Percentiles rank a stretch among this genome's conserved stretches.
These are phyloP conservation scores for Sarotherodon lohbergeri DNA, from an alignment of 2,113 vertebrate species.

Conservation along the genomic window DNA sequence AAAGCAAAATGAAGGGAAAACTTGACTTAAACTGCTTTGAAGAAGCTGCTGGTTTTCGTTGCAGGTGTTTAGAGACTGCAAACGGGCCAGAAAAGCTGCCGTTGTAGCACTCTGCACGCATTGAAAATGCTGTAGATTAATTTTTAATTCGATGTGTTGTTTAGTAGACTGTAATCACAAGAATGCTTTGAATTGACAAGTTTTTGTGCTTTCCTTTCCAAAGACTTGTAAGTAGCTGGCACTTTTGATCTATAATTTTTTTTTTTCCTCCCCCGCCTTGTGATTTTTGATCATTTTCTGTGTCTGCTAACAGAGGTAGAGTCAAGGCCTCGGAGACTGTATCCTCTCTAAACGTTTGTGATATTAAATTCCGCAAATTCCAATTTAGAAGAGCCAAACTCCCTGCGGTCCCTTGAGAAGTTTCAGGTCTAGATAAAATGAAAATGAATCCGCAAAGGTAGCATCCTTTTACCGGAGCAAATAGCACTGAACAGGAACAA, in stretches of 20 bases:
- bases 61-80: not conserved
- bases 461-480: not conserved
- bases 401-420: slow-evolving; percentile 10
- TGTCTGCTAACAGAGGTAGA: not conserved
- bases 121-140: not conserved
- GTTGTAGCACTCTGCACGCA: slow-evolving; percentile 11
- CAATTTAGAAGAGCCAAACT: slow-evolving; percentile 10
- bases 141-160: slow-evolving; percentile 3
- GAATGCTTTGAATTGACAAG: not conserved
- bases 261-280: not conserved
- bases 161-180: slow-evolving; percentile 16
- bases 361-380: slow-evolving; percentile 60
- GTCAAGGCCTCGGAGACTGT: not conserved
- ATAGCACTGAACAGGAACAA: not conserved
- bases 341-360: slow-evolving; percentile 23
- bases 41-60: not conserved
- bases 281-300: not conserved
- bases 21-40: not conserved
- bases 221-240: slow-evolving; percentile 8
- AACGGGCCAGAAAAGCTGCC: not conserved
- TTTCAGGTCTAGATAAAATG: slow-evolving; percentile 10
- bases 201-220: slow-evolving; percentile 5
- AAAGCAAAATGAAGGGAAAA: slow-evolving; percentile 19
- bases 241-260: slow-evolving; percentile 7
- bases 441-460: slow-evolving; percentile 18